A percentile compares a stretch with the other conserved stretches of the same genome.
Conservation (phyloP, 2,888 invertebrate genomes). For the Drosophila helvetica region DNA sequence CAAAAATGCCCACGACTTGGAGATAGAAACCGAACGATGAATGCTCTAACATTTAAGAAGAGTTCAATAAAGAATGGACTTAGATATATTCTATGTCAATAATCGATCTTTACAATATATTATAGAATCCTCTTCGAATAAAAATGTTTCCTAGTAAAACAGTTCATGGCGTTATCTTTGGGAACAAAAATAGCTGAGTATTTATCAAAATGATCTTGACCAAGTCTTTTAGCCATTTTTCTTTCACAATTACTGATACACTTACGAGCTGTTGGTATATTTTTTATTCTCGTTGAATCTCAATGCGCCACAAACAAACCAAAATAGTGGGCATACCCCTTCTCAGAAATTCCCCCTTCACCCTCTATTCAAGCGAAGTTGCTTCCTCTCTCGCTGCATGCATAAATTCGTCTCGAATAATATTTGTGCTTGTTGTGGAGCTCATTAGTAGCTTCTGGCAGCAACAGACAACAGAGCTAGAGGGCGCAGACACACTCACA, state of each 20-base stretch:
- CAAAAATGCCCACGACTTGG: slow-evolving; percentile 43
- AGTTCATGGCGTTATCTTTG: too few relatives aligned
- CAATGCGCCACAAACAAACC: not conserved
- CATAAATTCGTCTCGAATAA: slow-evolving; percentile 74
- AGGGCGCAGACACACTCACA: not conserved
- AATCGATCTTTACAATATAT: not conserved
- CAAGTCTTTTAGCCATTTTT: not conserved
- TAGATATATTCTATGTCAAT: too few relatives aligned
- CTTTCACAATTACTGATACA: not conserved
- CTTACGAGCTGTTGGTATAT: too few relatives aligned
- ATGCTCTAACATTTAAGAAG: slow-evolving; percentile 17
- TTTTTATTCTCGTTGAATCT: not conserved
- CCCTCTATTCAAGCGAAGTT: slow-evolving; percentile 19
- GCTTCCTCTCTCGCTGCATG: slow-evolving; percentile 35
- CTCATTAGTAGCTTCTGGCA: slow-evolving; percentile 72
- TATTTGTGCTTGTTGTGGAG: slow-evolving; percentile 73
- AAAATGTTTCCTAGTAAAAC: too few relatives aligned
- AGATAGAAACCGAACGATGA: slow-evolving; percentile 3
- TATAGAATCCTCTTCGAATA: not conserved
- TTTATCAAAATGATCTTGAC: not conserved
- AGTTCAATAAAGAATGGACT: not conserved
- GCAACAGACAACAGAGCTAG: slow-evolving; percentile 49
- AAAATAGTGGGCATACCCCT: slow-evolving; percentile 20
- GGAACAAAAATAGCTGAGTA: not conserved
- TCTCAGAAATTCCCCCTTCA: not conserved